phyloP scores from a whole-genome alignment of 2,888 invertebrate genomes.

The Xanthia icteritia region DNA sequence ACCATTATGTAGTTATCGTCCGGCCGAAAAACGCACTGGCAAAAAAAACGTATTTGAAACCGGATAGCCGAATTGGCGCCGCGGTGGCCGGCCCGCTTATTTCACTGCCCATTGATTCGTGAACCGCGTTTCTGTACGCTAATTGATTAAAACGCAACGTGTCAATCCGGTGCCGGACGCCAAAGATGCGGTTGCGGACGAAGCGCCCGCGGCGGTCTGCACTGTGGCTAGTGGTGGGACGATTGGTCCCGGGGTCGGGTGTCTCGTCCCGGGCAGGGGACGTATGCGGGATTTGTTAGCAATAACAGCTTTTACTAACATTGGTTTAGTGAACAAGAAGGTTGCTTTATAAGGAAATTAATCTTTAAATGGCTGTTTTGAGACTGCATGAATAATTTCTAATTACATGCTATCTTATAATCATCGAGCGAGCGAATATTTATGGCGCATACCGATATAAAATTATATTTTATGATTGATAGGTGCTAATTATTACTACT shows the following conservation, averaged over 20 bases:
- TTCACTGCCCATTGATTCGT: constrained; percentile 88
- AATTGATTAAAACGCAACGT: constrained; percentile 90
- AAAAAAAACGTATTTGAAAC: constrained; percentile 81
- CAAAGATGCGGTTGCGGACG: constrained; percentile 76
- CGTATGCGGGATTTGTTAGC: neutral
- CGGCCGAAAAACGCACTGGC: constrained; percentile 68
- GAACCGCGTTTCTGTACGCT: constrained; percentile 84
- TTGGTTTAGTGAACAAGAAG: neutral
- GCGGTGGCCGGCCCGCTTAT: constrained; percentile 85
- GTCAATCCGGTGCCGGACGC: constrained; percentile 81
- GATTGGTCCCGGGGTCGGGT: constrained; percentile 17
- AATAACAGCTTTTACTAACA: neutral
- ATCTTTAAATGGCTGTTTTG: neutral
- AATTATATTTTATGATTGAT: constrained; percentile 26
- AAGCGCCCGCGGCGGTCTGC: constrained; percentile 70
- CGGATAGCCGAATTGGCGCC: constrained; percentile 83
- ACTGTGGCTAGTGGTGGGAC: constrained; percentile 61
- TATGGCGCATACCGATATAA: constrained; percentile 2
- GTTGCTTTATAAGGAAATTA: neutral
- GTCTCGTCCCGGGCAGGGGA: constrained; percentile 14
- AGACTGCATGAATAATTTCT: neutral
- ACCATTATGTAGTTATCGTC: constrained; percentile 81
- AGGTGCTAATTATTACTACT: constrained; percentile 13
- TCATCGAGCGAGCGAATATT: neutral
- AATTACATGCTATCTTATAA: neutral